Conservation (phyloP, 1,140 invertebrate genomes). For the Cheumatopsyche charites region DNA sequence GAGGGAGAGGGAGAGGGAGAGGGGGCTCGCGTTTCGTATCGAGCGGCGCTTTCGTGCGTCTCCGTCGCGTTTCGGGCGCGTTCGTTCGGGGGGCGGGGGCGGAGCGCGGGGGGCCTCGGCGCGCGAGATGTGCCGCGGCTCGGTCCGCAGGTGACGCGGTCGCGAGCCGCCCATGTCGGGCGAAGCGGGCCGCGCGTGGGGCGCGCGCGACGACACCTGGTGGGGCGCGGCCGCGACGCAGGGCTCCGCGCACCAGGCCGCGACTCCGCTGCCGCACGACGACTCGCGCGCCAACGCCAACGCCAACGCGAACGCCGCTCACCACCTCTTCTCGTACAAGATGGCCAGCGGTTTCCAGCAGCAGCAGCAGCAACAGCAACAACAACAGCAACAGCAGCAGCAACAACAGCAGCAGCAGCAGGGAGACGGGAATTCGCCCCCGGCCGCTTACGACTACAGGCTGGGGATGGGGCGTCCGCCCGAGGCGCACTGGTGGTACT, state of each 20-base stretch:
- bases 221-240: constrained; percentile 57
- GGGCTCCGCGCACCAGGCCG: constrained; percentile 58
- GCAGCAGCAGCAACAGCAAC: constrained; percentile 56
- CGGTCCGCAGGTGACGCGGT: constrained; percentile 36
- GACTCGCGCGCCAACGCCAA: constrained; percentile 61
- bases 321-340: constrained; percentile 83
- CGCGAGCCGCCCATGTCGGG: constrained; percentile 50
- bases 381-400: constrained; percentile 61
- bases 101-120: constrained; percentile 24
- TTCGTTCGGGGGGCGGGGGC: neutral
- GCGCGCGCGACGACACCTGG: constrained; percentile 67
- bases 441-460: constrained; percentile 66
- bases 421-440: constrained; percentile 48
- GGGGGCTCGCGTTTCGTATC: neutral
- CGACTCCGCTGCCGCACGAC: constrained; percentile 61
- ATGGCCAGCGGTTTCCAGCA: constrained; percentile 79
- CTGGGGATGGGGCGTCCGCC: constrained; percentile 62
- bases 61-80: neutral
- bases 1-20: neutral
- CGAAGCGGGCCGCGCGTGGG: constrained; percentile 64
- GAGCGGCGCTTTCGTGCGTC: neutral
- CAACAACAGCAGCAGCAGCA: constrained; percentile 58
- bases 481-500: constrained; percentile 72
- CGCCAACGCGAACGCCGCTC: constrained; percentile 59
- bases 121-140: constrained; percentile 18